Conservation (phyloP, 2,113 vertebrate genomes). For the Oceanodroma tethys region DNA sequence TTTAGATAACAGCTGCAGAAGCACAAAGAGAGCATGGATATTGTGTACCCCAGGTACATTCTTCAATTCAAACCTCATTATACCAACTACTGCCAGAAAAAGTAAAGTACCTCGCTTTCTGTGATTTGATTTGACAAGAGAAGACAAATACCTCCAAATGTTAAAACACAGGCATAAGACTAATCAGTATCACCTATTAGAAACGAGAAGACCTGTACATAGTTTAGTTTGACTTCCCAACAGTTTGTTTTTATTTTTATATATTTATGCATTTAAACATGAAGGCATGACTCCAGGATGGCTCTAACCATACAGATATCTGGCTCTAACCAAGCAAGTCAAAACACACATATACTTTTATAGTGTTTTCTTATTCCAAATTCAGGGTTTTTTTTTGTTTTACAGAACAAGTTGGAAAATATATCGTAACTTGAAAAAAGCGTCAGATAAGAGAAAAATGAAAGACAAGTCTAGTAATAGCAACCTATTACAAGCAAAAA, state of each 20-base stretch:
- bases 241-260: neutral
- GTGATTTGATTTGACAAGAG: neutral
- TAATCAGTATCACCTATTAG: neutral
- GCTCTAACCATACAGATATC: neutral
- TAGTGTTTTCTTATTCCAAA: neutral
- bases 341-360: neutral
- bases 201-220: neutral
- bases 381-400: neutral
- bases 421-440: neutral
- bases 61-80: neutral
- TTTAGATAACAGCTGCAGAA: neutral
- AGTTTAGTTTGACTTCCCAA: neutral
- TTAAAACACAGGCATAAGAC: neutral
- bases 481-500: neutral
- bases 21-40: neutral
- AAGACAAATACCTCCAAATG: neutral
- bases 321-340: neutral
- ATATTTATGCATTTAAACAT: neutral
- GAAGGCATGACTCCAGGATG: neutral
- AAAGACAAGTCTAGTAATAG: neutral
- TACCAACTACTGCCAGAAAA: neutral
- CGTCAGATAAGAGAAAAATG: neutral
- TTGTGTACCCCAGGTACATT: neutral
- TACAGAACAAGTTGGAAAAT: neutral
- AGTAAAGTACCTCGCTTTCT: neutral